phyloP scores from a whole-genome alignment of 2,888 invertebrate genomes.

The Gymnocheta viridis region DNA sequence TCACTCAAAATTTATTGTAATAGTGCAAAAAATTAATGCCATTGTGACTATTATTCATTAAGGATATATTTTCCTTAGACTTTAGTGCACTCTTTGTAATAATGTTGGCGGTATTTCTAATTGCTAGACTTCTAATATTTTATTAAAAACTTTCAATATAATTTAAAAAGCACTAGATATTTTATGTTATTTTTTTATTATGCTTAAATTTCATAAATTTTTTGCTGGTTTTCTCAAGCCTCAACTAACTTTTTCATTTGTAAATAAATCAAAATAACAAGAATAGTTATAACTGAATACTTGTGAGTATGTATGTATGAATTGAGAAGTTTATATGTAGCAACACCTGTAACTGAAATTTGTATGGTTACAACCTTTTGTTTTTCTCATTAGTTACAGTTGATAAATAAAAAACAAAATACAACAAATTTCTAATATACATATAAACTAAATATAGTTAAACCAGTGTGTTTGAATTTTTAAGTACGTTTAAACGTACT shows the following conservation, averaged over 20 bases:
- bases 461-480: slow-evolving; percentile 5
- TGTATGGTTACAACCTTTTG: slow-evolving; percentile 66
- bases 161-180: background rate
- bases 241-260: background rate
- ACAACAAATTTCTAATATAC: slow-evolving; percentile 34
- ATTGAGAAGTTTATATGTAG: background rate
- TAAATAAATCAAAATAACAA: background rate
- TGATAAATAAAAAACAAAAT: slow-evolving; percentile 71
- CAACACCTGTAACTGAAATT: background rate
- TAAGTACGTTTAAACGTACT: background rate
- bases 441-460: background rate
- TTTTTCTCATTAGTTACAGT: slow-evolving; percentile 75
- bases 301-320: slow-evolving; percentile 18
- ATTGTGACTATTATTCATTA: no score
- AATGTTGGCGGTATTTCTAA: no score
- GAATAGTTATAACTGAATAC: slow-evolving; percentile 30
- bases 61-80: no score
- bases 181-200: background rate
- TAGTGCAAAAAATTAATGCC: no score
- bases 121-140: no score
- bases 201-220: slow-evolving; percentile 10
- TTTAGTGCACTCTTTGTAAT: no score
- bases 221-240: slow-evolving; percentile 19
- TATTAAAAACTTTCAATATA: background rate
- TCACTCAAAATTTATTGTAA: no score